A percentile compares a stretch with the other conserved stretches of the same genome.
Conservation (phyloP, 1,140 invertebrate genomes). For the Ganaspis sp. region DNA sequence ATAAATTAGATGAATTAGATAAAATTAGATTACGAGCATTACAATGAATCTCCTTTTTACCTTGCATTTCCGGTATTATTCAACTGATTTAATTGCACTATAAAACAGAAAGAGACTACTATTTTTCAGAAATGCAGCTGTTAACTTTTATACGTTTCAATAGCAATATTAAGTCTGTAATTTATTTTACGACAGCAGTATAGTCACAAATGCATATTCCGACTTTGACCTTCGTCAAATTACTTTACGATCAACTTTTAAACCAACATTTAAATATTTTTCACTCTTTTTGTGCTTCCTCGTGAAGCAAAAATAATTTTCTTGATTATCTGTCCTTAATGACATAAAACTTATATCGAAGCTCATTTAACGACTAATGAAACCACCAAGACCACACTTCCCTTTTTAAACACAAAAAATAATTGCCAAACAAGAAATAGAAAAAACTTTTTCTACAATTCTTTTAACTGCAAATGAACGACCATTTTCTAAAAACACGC, state of each 20-base stretch:
- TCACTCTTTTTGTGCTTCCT: background rate
- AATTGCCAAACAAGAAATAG: too few species aligned
- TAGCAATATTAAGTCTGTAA: conserved; percentile 1
- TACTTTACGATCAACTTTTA: conserved; percentile 2
- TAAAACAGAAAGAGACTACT: background rate
- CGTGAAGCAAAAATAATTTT: background rate
- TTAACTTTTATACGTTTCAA: conserved; percentile 14
- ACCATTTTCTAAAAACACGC: too few species aligned
- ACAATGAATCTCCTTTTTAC: background rate
- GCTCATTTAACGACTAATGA: too few species aligned
- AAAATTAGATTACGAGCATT: too few species aligned
- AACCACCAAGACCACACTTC: too few species aligned
- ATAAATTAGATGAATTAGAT: too few species aligned
- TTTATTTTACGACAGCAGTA: background rate
- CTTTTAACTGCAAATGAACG: too few species aligned
- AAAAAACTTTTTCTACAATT: too few species aligned
- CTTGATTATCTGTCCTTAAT: background rate
- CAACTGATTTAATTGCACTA: background rate
- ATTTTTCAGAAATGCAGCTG: conserved; percentile 5
- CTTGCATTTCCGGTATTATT: background rate
- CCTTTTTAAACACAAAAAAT: too few species aligned
- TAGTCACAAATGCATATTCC: background rate
- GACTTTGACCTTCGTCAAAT: background rate
- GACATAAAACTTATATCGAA: too few species aligned
- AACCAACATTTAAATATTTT: background rate